phyloP scores from a whole-genome alignment of 2,113 vertebrate species.

The Cichladusa arquata region DNA sequence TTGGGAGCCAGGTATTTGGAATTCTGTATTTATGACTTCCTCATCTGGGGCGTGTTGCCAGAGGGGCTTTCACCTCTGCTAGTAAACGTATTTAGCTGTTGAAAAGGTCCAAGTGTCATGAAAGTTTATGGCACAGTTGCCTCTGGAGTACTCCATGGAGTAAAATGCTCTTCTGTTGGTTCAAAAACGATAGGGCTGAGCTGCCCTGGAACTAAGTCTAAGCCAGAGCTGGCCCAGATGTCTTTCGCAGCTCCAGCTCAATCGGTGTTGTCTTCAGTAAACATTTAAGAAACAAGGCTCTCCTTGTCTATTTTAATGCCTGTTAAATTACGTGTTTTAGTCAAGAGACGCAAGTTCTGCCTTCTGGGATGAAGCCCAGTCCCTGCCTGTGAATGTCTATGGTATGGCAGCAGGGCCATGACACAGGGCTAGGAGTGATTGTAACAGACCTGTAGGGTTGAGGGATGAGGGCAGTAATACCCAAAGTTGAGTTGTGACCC shows the following conservation, averaged over 20 bases:
- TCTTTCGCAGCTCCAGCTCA: neutral
- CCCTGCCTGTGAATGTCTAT: neutral
- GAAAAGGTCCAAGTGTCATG: constrained; percentile 43
- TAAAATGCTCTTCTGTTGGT: constrained; percentile 30
- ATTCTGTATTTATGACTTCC: constrained; percentile 51
- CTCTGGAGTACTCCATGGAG: neutral
- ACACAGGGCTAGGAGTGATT: neutral
- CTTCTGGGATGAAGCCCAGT: neutral
- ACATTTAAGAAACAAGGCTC: neutral
- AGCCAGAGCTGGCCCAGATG: neutral
- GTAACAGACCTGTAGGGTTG: neutral
- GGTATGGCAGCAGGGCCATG: neutral
- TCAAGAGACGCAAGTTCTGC: neutral
- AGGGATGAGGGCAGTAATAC: neutral
- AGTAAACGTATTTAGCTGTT: constrained; percentile 25
- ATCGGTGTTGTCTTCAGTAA: constrained; percentile 9
- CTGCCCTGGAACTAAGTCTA: neutral
- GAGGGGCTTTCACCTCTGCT: constrained; percentile 52
- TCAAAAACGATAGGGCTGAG: neutral
- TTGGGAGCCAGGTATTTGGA: constrained; percentile 10
- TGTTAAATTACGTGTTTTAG: neutral
- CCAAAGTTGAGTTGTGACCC: neutral
- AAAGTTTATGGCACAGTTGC: constrained; percentile 24
- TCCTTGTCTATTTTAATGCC: neutral
- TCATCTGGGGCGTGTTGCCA: neutral